phyloP scores from a whole-genome alignment of 2,888 invertebrate genomes.

The Oithona nana region DNA sequence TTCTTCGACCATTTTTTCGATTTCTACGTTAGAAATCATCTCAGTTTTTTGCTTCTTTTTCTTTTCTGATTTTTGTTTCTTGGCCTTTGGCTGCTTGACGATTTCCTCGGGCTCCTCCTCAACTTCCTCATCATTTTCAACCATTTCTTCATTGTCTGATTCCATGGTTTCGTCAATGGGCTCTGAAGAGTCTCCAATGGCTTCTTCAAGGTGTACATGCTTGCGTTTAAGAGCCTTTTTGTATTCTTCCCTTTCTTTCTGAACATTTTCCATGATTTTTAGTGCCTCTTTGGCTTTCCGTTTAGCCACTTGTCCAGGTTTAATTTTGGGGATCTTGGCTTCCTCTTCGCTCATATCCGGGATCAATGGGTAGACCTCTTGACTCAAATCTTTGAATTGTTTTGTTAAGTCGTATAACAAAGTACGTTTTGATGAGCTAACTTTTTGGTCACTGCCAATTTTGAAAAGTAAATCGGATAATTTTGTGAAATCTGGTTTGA shows the following conservation, averaged over 20 bases:
- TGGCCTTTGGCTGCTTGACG: background rate
- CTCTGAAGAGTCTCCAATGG: too few relatives aligned
- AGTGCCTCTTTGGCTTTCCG: background rate
- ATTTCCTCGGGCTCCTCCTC: background rate
- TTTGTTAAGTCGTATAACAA: slow-evolving; percentile 2
- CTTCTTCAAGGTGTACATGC: slow-evolving; percentile 1
- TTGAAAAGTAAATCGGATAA: slow-evolving; percentile 37
- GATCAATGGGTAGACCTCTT: slow-evolving; percentile 46
- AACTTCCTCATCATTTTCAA: background rate
- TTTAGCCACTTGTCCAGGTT: background rate
- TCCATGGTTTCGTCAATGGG: too few relatives aligned
- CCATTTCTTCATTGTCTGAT: slow-evolving; percentile 1
- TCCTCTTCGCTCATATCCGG: slow-evolving; percentile 27
- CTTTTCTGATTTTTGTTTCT: background rate
- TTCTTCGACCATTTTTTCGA: background rate
- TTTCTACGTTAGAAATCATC: background rate
- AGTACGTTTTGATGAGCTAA: background rate
- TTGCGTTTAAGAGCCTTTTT: slow-evolving; percentile 3
- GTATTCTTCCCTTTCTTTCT: slow-evolving; percentile 20
- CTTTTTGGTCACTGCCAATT: slow-evolving; percentile 15
- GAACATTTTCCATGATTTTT: slow-evolving; percentile 21
- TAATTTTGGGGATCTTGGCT: slow-evolving; percentile 11
- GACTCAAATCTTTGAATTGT: slow-evolving; percentile 36
- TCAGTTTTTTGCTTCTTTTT: background rate
- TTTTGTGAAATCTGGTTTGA: slow-evolving; percentile 41